These are phyloP conservation scores for Centruroides sculpturatus DNA, from an alignment of 1,140 invertebrate genomes.

Conservation along the genomic window DNA sequence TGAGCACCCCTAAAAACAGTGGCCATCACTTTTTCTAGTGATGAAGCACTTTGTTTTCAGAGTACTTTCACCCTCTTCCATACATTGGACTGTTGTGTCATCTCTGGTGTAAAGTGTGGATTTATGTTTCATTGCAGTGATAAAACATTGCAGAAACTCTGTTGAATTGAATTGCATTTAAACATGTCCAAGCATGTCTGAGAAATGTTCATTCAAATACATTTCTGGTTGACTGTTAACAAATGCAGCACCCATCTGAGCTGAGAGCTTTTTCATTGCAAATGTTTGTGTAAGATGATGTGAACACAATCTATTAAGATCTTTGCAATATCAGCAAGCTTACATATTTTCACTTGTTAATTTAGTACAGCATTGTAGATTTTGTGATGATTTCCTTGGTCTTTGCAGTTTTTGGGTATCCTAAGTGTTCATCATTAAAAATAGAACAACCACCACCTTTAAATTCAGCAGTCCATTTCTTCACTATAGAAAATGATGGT, in stretches of 20 bases:
- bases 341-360: too few species aligned
- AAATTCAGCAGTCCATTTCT: too few species aligned
- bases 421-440: too few species aligned
- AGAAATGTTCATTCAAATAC: neutral
- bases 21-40: constrained; percentile 23
- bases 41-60: constrained; percentile 25
- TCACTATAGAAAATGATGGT: too few species aligned
- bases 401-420: too few species aligned
- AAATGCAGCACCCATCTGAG: neutral
- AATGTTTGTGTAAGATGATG: too few species aligned
- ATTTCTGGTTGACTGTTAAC: neutral
- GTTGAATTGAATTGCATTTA: constrained; percentile 1
- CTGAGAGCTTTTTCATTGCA: neutral
- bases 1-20: constrained; percentile 20
- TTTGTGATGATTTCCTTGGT: too few species aligned
- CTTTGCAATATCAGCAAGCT: too few species aligned
- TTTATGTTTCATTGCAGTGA: constrained; percentile 30
- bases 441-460: too few species aligned
- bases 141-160: constrained; percentile 22
- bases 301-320: too few species aligned
- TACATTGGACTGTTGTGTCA: constrained; percentile 26
- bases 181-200: constrained; percentile 13
- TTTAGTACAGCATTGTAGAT: too few species aligned
- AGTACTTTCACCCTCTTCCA: constrained; percentile 13
- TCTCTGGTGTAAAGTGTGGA: constrained; percentile 28